Evolutionary conservation across 2,113 vertebrate species (phyloP), one percentile per base, ranked within the genome.

Genomic region (Chinchilla lanigera): DNA sequence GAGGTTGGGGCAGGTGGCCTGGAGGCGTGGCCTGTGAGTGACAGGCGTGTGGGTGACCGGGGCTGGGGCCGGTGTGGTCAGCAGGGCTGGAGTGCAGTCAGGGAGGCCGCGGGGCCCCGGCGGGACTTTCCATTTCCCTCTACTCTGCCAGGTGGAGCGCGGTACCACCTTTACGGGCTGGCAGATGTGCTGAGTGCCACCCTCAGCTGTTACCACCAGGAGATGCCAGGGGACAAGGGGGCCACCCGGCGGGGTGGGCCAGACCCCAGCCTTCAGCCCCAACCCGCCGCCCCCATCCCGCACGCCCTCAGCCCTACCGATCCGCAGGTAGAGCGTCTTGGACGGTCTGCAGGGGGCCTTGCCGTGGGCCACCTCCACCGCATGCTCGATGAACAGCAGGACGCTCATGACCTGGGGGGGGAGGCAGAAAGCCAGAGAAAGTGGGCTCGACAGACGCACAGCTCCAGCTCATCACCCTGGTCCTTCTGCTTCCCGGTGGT

Each of bases 361-460:
- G 88, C 98, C 97, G 0, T 93, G 98, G 0, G 95, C 94, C 95
- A 99, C 98, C 81, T 99, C 98, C 97, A 98, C 94, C 0, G 98
- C 94, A n/a, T 99, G 98, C 69, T 99, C 98, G 0, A 98, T 97
- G 67, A 99, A 94, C 94, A 99, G 90, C 97, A 99, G 24, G 84
- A 98, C 0, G 0, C 98, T 98, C 98, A 99, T 97, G 85, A 98
- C 97, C 98, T 99, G 67, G n/a, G 58, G 95, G 26, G 65, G n/a
- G 35, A 44, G 61, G 35, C 0, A 24, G 65, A 33, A 73, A 50
- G 41, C 44, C 58, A 30, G 6, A 8, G 7, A n/a, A 73, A 22
- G 50, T 3, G 30, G 11, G 61, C 78, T 58, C 8, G 7, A 28
- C 35, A 14, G 47, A 54, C 6, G 41, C 26, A 1, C 8, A 22